These are phyloP conservation scores for Daubentonia madagascariensis DNA, from an alignment of 2,113 vertebrate genomes.

Conservation along the genomic window DNA sequence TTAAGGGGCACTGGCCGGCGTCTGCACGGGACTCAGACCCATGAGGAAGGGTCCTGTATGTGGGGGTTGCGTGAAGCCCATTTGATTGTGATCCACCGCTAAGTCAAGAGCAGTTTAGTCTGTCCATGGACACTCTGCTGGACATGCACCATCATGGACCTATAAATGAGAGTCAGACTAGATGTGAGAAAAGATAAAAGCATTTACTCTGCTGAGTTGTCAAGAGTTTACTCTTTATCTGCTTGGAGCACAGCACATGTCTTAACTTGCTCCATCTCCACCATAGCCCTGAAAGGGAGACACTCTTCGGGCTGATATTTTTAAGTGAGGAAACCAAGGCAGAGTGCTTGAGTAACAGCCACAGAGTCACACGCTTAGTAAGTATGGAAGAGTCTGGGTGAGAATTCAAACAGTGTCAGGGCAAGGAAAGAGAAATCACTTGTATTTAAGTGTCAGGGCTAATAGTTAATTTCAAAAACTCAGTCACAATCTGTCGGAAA, in stretches of 20 bases:
- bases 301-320: rapidly evolving
- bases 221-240: background rate
- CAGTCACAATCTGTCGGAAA: background rate
- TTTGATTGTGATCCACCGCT: background rate
- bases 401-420: background rate
- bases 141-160: too few relatives aligned
- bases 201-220: rapidly evolving
- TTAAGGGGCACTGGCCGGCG: background rate
- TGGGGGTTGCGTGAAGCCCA: too few relatives aligned
- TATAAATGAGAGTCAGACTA: background rate
- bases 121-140: rapidly evolving
- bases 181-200: background rate
- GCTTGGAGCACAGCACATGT: background rate
- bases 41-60: background rate
- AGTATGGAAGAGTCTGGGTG: rapidly evolving
- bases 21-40: too few relatives aligned
- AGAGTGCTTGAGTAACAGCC: background rate
- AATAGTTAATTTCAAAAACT: too few relatives aligned
- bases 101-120: background rate
- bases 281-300: too few relatives aligned
- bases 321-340: background rate
- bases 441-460: background rate
- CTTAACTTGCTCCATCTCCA: rapidly evolving
- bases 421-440: background rate
- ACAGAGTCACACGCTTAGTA: rapidly evolving